A percentile compares a stretch with the other conserved stretches of the same genome.
phyloP scores from a whole-genome alignment of 2,113 vertebrate species.

The Microcebus murinus region DNA sequence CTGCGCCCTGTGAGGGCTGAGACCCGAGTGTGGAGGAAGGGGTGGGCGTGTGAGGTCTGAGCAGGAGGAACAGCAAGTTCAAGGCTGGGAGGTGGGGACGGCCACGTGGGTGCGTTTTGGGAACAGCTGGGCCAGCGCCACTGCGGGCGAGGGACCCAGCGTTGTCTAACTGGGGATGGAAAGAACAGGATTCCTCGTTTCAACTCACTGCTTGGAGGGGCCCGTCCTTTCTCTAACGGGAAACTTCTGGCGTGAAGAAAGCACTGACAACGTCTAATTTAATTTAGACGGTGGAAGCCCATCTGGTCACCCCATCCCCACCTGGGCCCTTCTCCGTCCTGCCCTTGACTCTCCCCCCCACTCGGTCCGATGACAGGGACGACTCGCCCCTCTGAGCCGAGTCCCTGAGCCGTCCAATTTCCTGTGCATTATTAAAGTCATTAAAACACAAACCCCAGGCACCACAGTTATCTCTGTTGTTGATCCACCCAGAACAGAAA shows the following conservation, averaged over 20 bases:
- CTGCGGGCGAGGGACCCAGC: no score
- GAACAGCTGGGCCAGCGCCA: background rate
- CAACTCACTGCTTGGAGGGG: background rate
- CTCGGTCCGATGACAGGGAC: background rate
- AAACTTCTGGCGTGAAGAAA: background rate
- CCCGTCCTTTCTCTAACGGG: background rate
- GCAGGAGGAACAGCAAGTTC: rapidly evolving
- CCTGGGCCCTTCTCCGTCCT: background rate
- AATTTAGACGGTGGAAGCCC: background rate
- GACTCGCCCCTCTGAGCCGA: background rate
- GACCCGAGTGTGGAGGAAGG: background rate
- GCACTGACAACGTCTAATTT: background rate
- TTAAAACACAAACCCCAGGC: background rate
- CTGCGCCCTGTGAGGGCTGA: background rate
- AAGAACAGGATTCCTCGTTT: background rate
- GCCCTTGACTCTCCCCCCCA: background rate
- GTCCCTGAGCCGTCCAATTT: background rate
- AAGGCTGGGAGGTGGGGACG: background rate
- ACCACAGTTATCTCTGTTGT: background rate
- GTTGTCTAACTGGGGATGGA: background rate
- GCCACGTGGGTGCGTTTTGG: background rate
- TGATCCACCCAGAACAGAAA: background rate
- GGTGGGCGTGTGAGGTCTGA: background rate
- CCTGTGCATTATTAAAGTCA: background rate
- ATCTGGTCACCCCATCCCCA: background rate